Evolutionary conservation across 1,140 invertebrate genomes (phyloP), one percentile per base, ranked within the genome.

Genomic region (Propsilocerus akamusi): DNA sequence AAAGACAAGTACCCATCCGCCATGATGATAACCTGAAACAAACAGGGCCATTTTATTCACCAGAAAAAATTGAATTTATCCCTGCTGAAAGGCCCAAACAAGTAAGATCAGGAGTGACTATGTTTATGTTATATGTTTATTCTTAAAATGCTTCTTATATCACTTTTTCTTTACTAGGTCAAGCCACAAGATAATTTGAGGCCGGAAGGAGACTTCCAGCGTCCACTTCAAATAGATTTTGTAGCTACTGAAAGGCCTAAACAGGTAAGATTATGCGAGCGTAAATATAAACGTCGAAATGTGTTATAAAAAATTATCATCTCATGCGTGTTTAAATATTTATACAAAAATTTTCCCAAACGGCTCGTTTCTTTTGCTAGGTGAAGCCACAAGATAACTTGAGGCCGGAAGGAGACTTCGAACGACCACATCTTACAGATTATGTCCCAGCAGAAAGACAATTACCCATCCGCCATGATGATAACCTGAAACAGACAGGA

Each of bases 401-500:
- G 0, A 63, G 59, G 46, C 68, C 70, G 0, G 75, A 78, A 62
- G 77, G 77, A 3, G 67, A 72, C 0, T 81, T 79, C 53, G 65
- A 72, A 54, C 64, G 63, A 50, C 61, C 69, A 46, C 54, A 74
- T 51, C 61, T 63, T 50, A 55, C 66, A 1, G 55, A 60, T 25
- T 74, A 59, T 55, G 52, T 59, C 12, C 68, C 68, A 4, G 66
- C 59, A 5, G 69, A 73, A 57, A 59, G 72, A 56, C 66, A 71
- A 49, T 68, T 67, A 51, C 70, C 75, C 25, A 67, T 71, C 4
- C 74, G 69, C 54, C 75, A 68, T 3, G 55, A 58, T 11, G 79
- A 82, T 55, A 81, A 82, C 59, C 58, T 83, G 0, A 69, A 63
- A 56, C 65, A 69, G 25, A 69, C 79, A 58, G 79, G 79, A 12